These are phyloP conservation scores for Aphaenogaster floridana DNA, from an alignment of 1,140 invertebrate genomes.

Conservation along the genomic window DNA sequence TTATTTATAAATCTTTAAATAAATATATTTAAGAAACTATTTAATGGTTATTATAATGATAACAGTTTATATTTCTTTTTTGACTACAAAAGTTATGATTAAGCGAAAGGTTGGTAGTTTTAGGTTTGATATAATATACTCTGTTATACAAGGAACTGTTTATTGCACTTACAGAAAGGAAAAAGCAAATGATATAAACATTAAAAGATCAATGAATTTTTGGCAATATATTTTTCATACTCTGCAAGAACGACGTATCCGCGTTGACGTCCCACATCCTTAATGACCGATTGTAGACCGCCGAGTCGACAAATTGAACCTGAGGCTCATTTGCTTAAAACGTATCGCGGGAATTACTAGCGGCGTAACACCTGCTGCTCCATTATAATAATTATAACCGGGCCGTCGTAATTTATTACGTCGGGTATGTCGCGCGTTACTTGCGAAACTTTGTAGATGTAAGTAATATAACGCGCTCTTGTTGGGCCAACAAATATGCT, in stretches of 20 bases:
- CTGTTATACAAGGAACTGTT: neutral
- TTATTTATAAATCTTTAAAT: neutral
- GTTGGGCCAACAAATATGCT: conserved; percentile 54
- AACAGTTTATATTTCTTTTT: neutral
- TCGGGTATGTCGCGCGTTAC: conserved; percentile 72
- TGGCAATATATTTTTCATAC: conserved; percentile 57
- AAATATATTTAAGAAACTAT: neutral
- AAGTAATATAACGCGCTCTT: conserved; percentile 57
- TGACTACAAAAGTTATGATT: neutral
- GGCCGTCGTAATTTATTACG: conserved; percentile 80
- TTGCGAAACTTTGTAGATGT: conserved; percentile 64
- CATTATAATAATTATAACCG: conserved; percentile 85
- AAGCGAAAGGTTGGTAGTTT: neutral
- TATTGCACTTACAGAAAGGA: neutral
- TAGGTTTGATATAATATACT: neutral
- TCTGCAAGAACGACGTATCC: neutral
- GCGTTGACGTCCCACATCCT: conserved; percentile 64
- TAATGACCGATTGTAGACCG: conserved; percentile 81
- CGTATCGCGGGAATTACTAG: conserved; percentile 77
- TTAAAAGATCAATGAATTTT: conserved; percentile 60
- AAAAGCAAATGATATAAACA: neutral
- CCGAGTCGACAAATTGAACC: conserved; percentile 81
- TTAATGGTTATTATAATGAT: neutral
- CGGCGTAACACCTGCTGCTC: conserved; percentile 82
- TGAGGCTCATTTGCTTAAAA: conserved; percentile 84